Evolutionary conservation across 2,888 invertebrate species (phyloP).

Genomic region (Catocala sponsa): DNA sequence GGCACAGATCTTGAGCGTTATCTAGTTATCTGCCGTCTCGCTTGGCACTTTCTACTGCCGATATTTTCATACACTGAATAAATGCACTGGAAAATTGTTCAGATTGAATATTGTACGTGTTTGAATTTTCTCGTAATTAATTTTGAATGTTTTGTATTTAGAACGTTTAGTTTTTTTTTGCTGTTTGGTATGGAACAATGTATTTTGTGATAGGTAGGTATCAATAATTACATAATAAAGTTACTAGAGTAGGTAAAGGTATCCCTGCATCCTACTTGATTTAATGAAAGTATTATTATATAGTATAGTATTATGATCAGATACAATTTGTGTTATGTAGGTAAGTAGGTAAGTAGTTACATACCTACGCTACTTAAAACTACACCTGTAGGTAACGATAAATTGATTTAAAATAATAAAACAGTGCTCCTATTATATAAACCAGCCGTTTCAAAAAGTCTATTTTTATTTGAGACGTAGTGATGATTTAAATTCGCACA

Average conservation of each 20-base stretch:
- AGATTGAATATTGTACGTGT: constrained; percentile 30
- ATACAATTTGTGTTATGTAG: too few relatives aligned
- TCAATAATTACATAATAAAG: too few relatives aligned
- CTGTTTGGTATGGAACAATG: too few relatives aligned
- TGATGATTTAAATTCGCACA: constrained; percentile 34
- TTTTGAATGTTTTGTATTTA: background rate
- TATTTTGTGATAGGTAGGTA: background rate
- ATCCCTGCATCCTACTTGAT: too few relatives aligned
- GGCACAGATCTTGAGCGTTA: constrained; percentile 88
- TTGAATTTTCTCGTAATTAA: constrained; percentile 10
- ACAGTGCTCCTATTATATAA: background rate
- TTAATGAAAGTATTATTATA: too few relatives aligned
- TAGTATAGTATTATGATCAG: too few relatives aligned
- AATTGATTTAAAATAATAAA: background rate
- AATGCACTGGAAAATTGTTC: constrained; percentile 47
- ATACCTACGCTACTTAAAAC: background rate
- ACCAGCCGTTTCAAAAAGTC: background rate
- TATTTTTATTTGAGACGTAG: constrained; percentile 8
- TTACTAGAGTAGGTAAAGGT: too few relatives aligned
- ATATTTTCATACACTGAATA: constrained; percentile 73
- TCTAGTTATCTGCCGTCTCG: constrained; percentile 87
- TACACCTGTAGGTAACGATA: background rate
- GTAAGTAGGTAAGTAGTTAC: too few relatives aligned
- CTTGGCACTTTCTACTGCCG: constrained; percentile 70
- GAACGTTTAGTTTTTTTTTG: background rate